Percentiles rank a stretch among this genome's conserved stretches.
Conservation (phyloP, 1,140 invertebrate species). For the Alviniconcha marisindica region DNA sequence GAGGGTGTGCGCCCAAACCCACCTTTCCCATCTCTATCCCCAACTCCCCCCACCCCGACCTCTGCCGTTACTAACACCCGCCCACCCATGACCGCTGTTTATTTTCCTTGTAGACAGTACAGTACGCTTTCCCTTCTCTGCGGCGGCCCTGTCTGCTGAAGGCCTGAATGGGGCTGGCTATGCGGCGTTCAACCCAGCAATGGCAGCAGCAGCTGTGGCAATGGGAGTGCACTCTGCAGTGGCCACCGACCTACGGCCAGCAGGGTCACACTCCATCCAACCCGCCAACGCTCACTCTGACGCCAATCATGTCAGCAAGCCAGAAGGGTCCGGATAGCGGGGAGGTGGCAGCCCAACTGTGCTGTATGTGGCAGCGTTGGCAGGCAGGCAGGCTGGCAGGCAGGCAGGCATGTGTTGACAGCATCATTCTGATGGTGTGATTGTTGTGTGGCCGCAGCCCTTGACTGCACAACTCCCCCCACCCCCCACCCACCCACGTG, state of each 20-base stretch:
- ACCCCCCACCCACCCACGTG: no score
- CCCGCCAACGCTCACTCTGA: conserved; percentile 15
- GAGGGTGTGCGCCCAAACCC: not conserved
- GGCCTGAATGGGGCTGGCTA: conserved; percentile 12
- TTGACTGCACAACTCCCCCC: no score
- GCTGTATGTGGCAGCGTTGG: not conserved
- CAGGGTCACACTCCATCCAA: not conserved
- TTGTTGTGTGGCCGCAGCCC: no score
- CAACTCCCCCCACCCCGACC: not conserved
- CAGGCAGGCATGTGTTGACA: not conserved
- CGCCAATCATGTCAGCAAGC: conserved; percentile 8
- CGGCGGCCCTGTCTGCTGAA: not conserved
- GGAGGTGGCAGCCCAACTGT: not conserved
- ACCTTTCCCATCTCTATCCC: not conserved
- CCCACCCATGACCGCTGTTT: conserved; percentile 19
- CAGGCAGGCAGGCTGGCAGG: conserved; percentile 22
- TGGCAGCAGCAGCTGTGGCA: conserved; percentile 14
- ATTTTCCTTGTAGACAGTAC: conserved; percentile 39
- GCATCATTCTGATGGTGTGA: not conserved
- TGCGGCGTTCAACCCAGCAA: not conserved
- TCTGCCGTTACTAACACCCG: not conserved
- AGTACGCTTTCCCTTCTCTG: conserved; percentile 21
- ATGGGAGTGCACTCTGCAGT: conserved; percentile 15
- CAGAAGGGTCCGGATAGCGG: conserved; percentile 13
- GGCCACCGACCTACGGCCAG: conserved; percentile 1